Evolutionary conservation across 1,140 invertebrate genomes (phyloP).

Genomic region (Stegodyphus dumicola): DNA sequence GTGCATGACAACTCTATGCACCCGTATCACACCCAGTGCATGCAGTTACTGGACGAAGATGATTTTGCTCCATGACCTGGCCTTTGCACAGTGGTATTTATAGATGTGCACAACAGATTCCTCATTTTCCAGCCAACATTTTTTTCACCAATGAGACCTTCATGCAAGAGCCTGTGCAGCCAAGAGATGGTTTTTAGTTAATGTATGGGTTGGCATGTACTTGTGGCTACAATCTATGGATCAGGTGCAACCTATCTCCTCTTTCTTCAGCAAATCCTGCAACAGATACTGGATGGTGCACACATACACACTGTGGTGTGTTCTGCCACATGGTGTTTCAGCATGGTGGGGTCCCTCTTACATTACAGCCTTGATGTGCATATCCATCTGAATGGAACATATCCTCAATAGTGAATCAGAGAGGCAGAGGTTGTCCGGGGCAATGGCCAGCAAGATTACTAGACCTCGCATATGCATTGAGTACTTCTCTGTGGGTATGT

Average conservation of each 20-base stretch:
- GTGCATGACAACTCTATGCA: slow-evolving; percentile 1
- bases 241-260: neutral
- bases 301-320: neutral
- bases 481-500: too few species aligned
- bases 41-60: slow-evolving; percentile 10
- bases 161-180: neutral
- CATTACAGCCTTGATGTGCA: neutral
- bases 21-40: neutral
- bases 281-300: neutral
- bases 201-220: neutral
- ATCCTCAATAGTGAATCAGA: too few species aligned
- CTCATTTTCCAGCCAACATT: neutral
- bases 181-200: neutral
- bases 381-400: neutral
- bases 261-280: neutral
- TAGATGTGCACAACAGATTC: neutral
- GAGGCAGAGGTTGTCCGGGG: too few species aligned
- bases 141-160: neutral
- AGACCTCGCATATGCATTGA: too few species aligned
- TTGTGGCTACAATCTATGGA: neutral
- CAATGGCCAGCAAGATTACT: too few species aligned
- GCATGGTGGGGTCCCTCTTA: neutral
- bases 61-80: neutral
- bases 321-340: neutral
- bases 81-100: neutral